phyloP scores from a whole-genome alignment of 2,797 vertebrate genomes.

The Argentina silus region DNA sequence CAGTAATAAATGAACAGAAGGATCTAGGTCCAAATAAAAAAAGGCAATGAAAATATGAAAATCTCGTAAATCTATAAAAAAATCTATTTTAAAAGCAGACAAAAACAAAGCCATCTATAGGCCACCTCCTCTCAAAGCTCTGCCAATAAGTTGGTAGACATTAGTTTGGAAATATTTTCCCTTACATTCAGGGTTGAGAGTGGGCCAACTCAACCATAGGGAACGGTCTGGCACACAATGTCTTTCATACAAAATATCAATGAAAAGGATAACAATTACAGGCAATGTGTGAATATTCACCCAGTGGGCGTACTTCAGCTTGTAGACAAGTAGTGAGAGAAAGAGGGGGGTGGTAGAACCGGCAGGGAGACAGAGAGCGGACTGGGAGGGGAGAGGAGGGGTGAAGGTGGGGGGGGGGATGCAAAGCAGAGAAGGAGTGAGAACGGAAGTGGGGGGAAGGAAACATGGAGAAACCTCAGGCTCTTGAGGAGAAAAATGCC shows the following conservation, averaged over 20 bases:
- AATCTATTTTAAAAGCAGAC: conserved; percentile 26
- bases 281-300: conserved; percentile 52
- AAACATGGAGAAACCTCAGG: conserved; percentile 58
- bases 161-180: conserved; percentile 29
- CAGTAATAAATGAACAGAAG: neutral
- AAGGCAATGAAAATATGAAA: conserved; percentile 16
- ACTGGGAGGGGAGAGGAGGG: conserved; percentile 33
- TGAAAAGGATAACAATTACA: conserved; percentile 49
- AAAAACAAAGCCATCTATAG: conserved; percentile 27
- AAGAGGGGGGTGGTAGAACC: conserved; percentile 13
- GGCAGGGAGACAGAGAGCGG: conserved; percentile 53
- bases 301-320: conserved; percentile 67
- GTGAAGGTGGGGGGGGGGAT: conserved; percentile 44
- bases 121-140: neutral
- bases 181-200: conserved; percentile 16
- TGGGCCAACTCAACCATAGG: conserved; percentile 26
- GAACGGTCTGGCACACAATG: conserved; percentile 51
- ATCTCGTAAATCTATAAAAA: conserved; percentile 17
- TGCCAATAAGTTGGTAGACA: conserved; percentile 18
- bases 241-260: conserved; percentile 54
- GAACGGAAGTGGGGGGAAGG: conserved; percentile 65
- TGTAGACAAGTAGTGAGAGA: conserved; percentile 23
- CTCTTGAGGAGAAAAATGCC: conserved; percentile 56
- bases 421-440: conserved; percentile 63
- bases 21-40: neutral